phyloP scores from a whole-genome alignment of 2,113 vertebrate genomes.

The Chinchilla lanigera region DNA sequence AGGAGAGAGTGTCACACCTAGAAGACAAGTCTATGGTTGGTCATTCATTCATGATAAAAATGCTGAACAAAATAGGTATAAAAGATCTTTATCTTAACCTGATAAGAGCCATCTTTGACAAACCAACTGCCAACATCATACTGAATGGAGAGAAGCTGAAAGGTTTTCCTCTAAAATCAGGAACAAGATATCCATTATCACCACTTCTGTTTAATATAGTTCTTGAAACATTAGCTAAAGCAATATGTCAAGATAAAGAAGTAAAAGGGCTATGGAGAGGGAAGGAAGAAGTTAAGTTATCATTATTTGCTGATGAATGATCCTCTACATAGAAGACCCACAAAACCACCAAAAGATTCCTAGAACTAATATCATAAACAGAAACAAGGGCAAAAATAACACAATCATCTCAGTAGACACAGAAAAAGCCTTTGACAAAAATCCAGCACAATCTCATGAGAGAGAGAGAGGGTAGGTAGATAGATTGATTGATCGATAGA shows the following conservation, averaged over 20 bases:
- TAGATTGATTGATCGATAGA: too few relatives aligned
- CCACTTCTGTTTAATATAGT: not conserved
- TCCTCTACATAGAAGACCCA: not conserved
- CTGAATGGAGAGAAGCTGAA: not conserved
- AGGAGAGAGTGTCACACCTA: not conserved
- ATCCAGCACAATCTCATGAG: not conserved
- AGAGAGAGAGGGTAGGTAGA: not conserved
- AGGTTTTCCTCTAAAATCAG: not conserved
- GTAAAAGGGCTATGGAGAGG: not conserved
- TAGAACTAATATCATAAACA: not conserved
- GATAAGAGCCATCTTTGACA: not conserved
- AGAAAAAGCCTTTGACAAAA: not conserved
- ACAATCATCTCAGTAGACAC: not conserved
- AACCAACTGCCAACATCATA: not conserved
- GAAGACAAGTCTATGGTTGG: not conserved
- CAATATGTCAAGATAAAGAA: not conserved
- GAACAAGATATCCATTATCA: not conserved
- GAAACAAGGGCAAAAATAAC: not conserved
- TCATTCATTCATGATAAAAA: not conserved
- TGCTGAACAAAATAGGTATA: not conserved
- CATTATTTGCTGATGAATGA: not conserved
- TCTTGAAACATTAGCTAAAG: not conserved
- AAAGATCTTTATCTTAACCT: not conserved
- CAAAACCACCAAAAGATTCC: not conserved
- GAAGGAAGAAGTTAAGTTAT: not conserved